Base-by-base conservation (phyloP, 2,888 invertebrate species). In the Lithophane leautieri region DNA sequence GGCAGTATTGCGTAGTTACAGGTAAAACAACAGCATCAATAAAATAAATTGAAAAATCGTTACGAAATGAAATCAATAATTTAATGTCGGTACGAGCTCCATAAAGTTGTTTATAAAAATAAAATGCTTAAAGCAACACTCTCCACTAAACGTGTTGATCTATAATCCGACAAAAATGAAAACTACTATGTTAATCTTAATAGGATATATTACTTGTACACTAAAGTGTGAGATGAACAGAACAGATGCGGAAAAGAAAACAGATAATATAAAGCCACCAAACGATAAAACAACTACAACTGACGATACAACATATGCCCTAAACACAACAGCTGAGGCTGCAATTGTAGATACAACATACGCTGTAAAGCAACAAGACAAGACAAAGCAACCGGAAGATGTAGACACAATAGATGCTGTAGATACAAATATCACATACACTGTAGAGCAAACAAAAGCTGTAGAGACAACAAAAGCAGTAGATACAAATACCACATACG, bases 1-100 rank as follows among this genome's bases (percentile, higher is more conserved):
- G n/a, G 25, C 6, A 3, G 11, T 56, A 25, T 12, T 22, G 28
- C 11, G 22, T 66, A 71, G 16, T 72, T 34, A 28, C 16, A 40
- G 60, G 28, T 70, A 71, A 70, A 70, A 60, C 9, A 70, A 28
- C 9, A 72, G 50, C 4, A 50, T 9, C 42, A 50, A 34, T 78
- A 70, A 78, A 73, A 72, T 54, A 78, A 62, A 78, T 73, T 73
- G 67, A 67, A 78, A 68, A n/a, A n/a, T 16, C 12, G 34, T 54
- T 67, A 47, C 54, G 47, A 61, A 71, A 78, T 22, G 19, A 7
- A 11, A 54, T 67, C 52, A 19, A 62, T 25, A 16, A 47, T 44
- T 16, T 58, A 3, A 52, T 25, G n/a, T 61, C 19, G 28, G n/a
- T 25, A n/a, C 50, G 19, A 63, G 6, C 52, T 28, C 47, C 16